Evolutionary conservation across 92 coral and sea anemone genomes (phyloP).

Genomic region (Umimayanthus kanabou): DNA sequence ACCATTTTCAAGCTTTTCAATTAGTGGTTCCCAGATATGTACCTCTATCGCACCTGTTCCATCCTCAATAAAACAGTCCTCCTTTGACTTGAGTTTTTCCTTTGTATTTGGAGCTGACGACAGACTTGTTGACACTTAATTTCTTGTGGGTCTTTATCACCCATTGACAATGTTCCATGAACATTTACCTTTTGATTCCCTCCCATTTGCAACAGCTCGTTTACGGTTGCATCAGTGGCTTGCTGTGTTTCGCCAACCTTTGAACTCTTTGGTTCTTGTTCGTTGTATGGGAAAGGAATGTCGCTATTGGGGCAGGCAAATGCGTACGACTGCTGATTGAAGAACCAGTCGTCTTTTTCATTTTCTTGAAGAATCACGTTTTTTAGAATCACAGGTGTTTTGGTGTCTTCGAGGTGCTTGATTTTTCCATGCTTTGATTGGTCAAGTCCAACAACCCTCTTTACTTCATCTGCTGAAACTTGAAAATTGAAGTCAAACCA

Average conservation of each 20-base stretch:
- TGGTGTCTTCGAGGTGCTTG: constrained; percentile 34
- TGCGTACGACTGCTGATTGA: constrained; percentile 42
- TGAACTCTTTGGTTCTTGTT: not conserved
- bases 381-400: constrained; percentile 39
- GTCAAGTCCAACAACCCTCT: no score
- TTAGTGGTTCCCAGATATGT: constrained; percentile 39
- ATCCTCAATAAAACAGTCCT: constrained; percentile 43
- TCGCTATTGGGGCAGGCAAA: constrained; percentile 40
- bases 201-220: constrained; percentile 27
- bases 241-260: not conserved
- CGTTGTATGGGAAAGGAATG: constrained; percentile 25
- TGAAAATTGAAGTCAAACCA: constrained; percentile 6
- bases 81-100: not conserved
- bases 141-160: constrained; percentile 20
- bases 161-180: constrained; percentile 34
- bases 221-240: constrained; percentile 17
- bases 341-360: constrained; percentile 34
- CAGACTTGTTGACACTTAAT: not conserved
- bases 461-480: no score
- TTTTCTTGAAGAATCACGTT: constrained; percentile 1
- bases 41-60: constrained; percentile 31
- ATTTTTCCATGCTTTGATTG: constrained; percentile 1
- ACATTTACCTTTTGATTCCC: constrained; percentile 46
- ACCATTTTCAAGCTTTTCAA: constrained; percentile 26
- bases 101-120: no score